These are phyloP conservation scores for Limnephilus rhombicus DNA, from an alignment of 2,888 invertebrate genomes.

Conservation along the genomic window DNA sequence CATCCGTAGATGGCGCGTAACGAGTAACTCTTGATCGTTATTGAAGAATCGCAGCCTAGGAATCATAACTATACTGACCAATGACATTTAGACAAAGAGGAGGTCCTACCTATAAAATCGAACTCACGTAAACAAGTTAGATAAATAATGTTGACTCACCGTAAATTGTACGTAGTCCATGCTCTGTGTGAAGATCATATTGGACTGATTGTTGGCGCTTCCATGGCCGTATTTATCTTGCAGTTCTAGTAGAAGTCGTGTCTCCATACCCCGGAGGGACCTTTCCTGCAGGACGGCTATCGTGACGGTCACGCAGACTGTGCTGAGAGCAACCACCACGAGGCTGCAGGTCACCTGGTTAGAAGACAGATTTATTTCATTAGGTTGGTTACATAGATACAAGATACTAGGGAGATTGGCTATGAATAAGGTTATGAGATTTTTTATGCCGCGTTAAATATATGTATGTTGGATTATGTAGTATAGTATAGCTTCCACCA, in stretches of 20 bases:
- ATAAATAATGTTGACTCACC: constrained; percentile 43
- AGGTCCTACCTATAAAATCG: too few species aligned
- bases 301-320: constrained; percentile 36
- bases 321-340: constrained; percentile 38
- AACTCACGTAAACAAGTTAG: neutral
- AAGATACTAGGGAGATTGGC: neutral
- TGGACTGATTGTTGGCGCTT: constrained; percentile 47
- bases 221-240: constrained; percentile 55
- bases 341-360: constrained; percentile 50
- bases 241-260: constrained; percentile 45
- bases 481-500: too few species aligned
- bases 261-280: constrained; percentile 41
- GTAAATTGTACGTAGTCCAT: constrained; percentile 60
- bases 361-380: neutral
- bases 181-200: constrained; percentile 57
- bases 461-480: too few species aligned
- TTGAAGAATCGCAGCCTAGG: too few species aligned
- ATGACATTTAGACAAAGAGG: too few species aligned
- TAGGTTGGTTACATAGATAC: neutral
- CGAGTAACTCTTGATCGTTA: too few species aligned
- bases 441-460: too few species aligned
- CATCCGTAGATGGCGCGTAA: too few species aligned
- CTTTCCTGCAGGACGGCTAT: constrained; percentile 48
- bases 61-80: too few species aligned
- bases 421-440: too few species aligned